phyloP scores from a whole-genome alignment of 2,888 invertebrate species.

The Teinopalpus imperialis region DNA sequence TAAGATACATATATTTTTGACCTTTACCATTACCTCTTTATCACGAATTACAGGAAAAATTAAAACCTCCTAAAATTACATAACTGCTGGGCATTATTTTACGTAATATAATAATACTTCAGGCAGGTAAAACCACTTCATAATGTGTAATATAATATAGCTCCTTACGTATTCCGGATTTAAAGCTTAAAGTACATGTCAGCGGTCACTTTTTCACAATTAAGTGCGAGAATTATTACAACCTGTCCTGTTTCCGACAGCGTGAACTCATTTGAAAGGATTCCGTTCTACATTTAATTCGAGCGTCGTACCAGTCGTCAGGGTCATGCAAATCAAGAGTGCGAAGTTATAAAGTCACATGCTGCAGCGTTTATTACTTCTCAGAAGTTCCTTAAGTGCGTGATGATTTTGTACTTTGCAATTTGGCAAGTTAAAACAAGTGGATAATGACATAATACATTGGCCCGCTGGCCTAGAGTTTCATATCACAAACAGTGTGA shows the following conservation, averaged over 20 bases:
- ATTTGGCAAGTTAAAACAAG: constrained; percentile 38
- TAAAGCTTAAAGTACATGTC: background rate
- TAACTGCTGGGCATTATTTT: too few relatives aligned
- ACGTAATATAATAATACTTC: too few relatives aligned
- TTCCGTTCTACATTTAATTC: constrained; percentile 12
- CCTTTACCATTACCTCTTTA: too few relatives aligned
- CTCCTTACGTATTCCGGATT: background rate
- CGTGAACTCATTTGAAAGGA: constrained; percentile 15
- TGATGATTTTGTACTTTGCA: constrained; percentile 46
- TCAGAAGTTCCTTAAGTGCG: constrained; percentile 39
- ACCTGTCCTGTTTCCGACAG: constrained; percentile 8
- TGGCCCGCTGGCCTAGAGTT: constrained; percentile 45
- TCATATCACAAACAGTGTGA: constrained; percentile 53
- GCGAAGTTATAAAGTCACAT: constrained; percentile 15
- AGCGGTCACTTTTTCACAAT: constrained; percentile 18
- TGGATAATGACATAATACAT: constrained; percentile 67
- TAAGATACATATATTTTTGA: too few relatives aligned
- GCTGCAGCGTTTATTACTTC: constrained; percentile 28
- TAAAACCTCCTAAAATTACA: too few relatives aligned
- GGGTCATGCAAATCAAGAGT: constrained; percentile 24
- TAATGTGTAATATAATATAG: too few relatives aligned
- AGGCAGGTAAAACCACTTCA: too few relatives aligned
- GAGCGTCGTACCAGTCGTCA: constrained; percentile 4
- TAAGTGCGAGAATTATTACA: constrained; percentile 14
- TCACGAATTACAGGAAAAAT: too few relatives aligned